Conservation (phyloP, 2,888 invertebrate genomes). For the Kuschelorhynchus macadamiae region DNA sequence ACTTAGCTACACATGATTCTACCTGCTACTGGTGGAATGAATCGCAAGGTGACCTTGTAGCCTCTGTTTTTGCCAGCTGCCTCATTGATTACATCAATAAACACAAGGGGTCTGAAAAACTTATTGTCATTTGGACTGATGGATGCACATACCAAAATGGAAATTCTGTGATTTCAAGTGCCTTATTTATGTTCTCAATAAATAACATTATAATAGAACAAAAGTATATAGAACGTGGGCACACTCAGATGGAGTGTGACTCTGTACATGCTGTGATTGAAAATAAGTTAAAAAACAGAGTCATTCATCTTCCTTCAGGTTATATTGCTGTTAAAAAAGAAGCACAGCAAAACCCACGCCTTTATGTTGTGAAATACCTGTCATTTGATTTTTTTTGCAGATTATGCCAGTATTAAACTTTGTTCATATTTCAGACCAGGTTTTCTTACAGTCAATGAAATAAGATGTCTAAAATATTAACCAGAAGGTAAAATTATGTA, state of each 20-base stretch:
- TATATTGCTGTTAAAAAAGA: conserved; percentile 54
- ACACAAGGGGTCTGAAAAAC: conserved; percentile 22
- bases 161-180: conserved; percentile 48
- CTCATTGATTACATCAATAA: conserved; percentile 25
- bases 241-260: conserved; percentile 61
- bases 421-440: conserved; percentile 1
- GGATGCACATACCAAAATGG: conserved; percentile 52
- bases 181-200: conserved; percentile 28
- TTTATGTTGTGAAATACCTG: conserved; percentile 25
- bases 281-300: conserved; percentile 58
- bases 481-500: conserved; percentile 28
- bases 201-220: no score
- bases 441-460: conserved; percentile 24
- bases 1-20: conserved; percentile 24
- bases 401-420: conserved; percentile 19
- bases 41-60: conserved; percentile 26
- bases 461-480: conserved; percentile 18
- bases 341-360: conserved; percentile 49
- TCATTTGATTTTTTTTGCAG: conserved; percentile 15
- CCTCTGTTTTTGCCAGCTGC: conserved; percentile 17
- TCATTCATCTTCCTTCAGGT: conserved; percentile 49
- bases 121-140: conserved; percentile 49
- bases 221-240: conserved; percentile 3
- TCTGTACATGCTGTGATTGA: conserved; percentile 63
- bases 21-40: conserved; percentile 21